Base-by-base conservation (phyloP, 2,888 invertebrate species). In the Cosmorhoe ocellata region DNA sequence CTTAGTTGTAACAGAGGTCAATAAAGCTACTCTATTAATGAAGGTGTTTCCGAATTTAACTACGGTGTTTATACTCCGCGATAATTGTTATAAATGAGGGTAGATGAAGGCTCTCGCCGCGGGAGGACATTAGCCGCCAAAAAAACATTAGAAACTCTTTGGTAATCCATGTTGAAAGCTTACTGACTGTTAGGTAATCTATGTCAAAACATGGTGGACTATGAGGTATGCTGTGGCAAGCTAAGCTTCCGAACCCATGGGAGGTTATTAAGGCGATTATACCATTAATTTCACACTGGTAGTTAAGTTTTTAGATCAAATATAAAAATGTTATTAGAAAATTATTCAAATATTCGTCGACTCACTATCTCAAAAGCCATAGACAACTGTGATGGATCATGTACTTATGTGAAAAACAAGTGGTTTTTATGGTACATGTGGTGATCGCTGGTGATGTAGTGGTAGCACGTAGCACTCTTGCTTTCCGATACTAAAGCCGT, bases 31-130 rank as follows among this genome's bases (percentile, higher is more conserved):
- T 70, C 63, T 69, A 74, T 77, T 80, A 80, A 81, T 82, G 71
- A 77, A 83, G 82, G 79, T 79, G 82, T 83, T 82, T 63, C 73
- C 58, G 57, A 74, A 76, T 75, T 74, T 74, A 82, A 79, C 69
- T 70, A 72, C 76, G 72, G 74, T 76, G 74, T 74, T 75, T 75
- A 68, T 67, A 61, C 5, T 54, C 54, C 46, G 60, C 57, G 74
- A 81, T 83, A 81, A 84, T 84, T 81, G 78, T 79, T 81, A 81
- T 72, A 79, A 79, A 84, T 81, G 71, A 72, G 32, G 64, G 71
- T 63, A 53, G 73, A 46, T 58, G 57, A 43, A 55, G 56, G 64
- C 66, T 61, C 63, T 59, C 58, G 64, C 67, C 63, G 52, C 61
- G 46, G 43, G 38, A 39, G 54, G 50, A 51, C 28, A 47, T 47